phyloP scores from a whole-genome alignment of 2,797 vertebrate genomes.

The Myotis vivesi region DNA sequence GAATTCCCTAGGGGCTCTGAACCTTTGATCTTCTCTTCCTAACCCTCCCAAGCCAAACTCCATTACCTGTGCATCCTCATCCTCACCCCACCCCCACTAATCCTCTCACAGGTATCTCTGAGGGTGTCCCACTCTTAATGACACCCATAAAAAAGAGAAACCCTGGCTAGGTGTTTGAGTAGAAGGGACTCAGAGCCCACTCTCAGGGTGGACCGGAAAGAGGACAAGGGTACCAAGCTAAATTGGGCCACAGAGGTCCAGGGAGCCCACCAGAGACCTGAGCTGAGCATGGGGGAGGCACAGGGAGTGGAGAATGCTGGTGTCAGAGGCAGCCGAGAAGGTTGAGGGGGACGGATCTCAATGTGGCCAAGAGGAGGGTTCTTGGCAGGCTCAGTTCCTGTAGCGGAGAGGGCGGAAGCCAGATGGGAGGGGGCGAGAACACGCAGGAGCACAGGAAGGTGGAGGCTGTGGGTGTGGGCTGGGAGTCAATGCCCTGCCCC shows the following conservation, averaged over 20 bases:
- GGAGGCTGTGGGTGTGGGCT: slow-evolving; percentile 44
- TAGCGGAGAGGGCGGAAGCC: slow-evolving; percentile 65
- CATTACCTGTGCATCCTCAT: neutral
- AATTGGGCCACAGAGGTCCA: neutral
- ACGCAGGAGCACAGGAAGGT: slow-evolving; percentile 58
- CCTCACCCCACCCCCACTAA: fast-evolving
- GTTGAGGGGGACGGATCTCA: neutral
- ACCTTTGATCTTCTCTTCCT: neutral
- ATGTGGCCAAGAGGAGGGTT: slow-evolving; percentile 47
- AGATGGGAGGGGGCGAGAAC: slow-evolving; percentile 69
- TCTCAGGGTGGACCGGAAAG: neutral
- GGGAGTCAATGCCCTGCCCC: slow-evolving; percentile 21
- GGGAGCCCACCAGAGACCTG: neutral
- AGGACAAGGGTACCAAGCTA: neutral
- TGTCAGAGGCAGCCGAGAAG: neutral
- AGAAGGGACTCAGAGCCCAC: neutral
- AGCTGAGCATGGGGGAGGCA: neutral
- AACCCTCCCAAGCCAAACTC: neutral
- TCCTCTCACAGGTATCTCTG: neutral
- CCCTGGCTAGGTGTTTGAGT: neutral
- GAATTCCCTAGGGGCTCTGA: neutral
- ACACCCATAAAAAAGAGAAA: neutral
- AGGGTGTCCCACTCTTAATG: neutral
- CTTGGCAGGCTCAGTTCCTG: slow-evolving; percentile 72
- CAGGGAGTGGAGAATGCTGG: neutral